A percentile compares a stretch with the other conserved stretches of the same genome.
Conservation (phyloP, 2,797 vertebrate genomes). For the Chiroxiphia lanceolata region DNA sequence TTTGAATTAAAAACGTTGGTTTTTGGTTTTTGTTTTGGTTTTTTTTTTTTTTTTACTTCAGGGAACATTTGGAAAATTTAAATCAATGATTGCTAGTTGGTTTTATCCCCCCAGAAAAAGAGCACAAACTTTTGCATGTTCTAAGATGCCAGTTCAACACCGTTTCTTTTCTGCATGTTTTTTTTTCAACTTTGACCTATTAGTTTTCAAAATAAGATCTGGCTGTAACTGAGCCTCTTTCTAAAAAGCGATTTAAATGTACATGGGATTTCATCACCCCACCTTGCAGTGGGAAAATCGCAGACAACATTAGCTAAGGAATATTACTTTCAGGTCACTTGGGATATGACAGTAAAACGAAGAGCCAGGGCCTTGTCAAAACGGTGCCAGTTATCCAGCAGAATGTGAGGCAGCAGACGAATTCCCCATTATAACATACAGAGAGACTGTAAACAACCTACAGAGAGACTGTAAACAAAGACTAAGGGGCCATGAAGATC, state of each 20-base stretch:
- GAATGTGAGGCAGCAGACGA: not conserved
- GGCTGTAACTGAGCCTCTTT: not conserved
- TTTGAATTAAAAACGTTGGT: not conserved
- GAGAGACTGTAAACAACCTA: not conserved
- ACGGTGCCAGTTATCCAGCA: not conserved
- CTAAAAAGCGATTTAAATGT: not conserved
- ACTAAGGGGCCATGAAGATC: not conserved
- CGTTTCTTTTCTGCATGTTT: not conserved
- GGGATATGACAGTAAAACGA: conserved; percentile 1
- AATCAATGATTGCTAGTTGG: not conserved
- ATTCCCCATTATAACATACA: not conserved
- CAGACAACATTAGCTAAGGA: not conserved
- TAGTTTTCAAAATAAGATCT: not conserved
- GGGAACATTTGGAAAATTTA: not conserved
- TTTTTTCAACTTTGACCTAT: not conserved
- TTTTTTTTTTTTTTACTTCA: not conserved
- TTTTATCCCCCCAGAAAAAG: not conserved
- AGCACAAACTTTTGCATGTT: not conserved
- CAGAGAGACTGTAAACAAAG: not conserved
- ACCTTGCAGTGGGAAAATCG: not conserved
- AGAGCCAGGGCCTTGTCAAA: conserved; percentile 28
- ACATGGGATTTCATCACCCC: not conserved
- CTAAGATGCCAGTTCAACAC: not conserved
- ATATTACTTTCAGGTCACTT: conserved; percentile 46
- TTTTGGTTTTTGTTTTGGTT: too few species aligned